Evolutionary conservation across 2,888 invertebrate genomes (phyloP).

Genomic region (Caenorhabditis sp.): DNA sequence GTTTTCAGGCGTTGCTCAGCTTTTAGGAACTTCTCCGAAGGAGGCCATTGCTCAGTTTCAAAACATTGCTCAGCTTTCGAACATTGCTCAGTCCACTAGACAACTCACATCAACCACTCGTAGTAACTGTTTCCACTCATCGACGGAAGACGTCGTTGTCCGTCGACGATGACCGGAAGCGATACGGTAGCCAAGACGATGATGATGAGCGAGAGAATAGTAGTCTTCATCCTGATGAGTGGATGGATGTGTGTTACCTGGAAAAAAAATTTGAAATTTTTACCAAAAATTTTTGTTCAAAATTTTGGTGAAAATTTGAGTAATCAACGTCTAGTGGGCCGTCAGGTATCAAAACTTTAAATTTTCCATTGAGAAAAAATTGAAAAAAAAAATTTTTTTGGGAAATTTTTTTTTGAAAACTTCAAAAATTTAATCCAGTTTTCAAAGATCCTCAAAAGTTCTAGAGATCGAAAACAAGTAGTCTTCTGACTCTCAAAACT

Average conservation of each 20-base stretch:
- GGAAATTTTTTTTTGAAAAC: no score
- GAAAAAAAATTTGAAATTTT: background rate
- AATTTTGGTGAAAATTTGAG: background rate
- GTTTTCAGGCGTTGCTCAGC: no score
- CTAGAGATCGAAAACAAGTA: background rate
- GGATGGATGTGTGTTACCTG: slow-evolving; percentile 6
- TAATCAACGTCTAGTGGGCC: no score
- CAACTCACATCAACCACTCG: slow-evolving; percentile 51
- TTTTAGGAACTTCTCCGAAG: no score
- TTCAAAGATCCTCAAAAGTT: no score
- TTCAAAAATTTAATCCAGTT: no score
- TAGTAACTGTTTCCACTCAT: slow-evolving; percentile 38
- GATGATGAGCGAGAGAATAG: background rate
- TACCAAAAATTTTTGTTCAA: no score
- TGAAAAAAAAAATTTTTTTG: no score
- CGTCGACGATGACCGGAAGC: background rate
- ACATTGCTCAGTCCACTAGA: no score
- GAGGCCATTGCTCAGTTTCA: no score
- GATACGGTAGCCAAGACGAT: background rate
- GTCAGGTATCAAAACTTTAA: background rate
- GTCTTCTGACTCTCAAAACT: background rate
- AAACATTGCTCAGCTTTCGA: no score
- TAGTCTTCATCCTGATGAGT: background rate
- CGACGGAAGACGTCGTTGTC: slow-evolving; percentile 37
- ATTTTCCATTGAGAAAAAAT: no score